phyloP scores from a whole-genome alignment of 2,113 vertebrate genomes.

The Paedocypris sp. region DNA sequence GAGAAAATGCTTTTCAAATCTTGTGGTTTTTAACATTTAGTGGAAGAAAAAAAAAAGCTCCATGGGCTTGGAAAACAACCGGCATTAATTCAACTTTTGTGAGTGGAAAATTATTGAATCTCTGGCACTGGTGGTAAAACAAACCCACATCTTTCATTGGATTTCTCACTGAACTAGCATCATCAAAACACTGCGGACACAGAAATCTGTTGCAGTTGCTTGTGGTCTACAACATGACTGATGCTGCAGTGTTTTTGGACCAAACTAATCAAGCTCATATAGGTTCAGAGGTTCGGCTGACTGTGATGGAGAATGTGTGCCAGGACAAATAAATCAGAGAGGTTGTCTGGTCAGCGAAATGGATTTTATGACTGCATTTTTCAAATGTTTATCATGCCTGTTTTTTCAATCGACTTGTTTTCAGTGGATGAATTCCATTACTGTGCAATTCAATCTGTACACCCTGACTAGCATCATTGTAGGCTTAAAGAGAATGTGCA shows the following conservation, averaged over 20 bases:
- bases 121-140: constrained; percentile 4
- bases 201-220: constrained; percentile 9
- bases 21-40: background rate
- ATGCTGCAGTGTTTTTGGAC: constrained; percentile 6
- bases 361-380: background rate
- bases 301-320: background rate
- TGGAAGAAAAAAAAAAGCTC: background rate
- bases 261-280: background rate
- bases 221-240: background rate
- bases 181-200: constrained; percentile 22
- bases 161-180: background rate
- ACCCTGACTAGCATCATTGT: background rate
- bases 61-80: no score
- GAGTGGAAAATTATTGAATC: constrained; percentile 2
- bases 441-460: background rate
- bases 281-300: constrained; percentile 1
- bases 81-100: constrained; percentile 17
- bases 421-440: no score
- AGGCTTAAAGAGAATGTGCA: background rate
- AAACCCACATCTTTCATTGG: constrained; percentile 1
- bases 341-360: background rate
- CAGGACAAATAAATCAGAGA: background rate
- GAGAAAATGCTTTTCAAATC: background rate
- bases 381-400: background rate
- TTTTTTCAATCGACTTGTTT: background rate